Percentiles rank a stretch among this genome's conserved stretches.
Conservation (phyloP, 1,140 invertebrate genomes). For the Hylaeus anthracinus region DNA sequence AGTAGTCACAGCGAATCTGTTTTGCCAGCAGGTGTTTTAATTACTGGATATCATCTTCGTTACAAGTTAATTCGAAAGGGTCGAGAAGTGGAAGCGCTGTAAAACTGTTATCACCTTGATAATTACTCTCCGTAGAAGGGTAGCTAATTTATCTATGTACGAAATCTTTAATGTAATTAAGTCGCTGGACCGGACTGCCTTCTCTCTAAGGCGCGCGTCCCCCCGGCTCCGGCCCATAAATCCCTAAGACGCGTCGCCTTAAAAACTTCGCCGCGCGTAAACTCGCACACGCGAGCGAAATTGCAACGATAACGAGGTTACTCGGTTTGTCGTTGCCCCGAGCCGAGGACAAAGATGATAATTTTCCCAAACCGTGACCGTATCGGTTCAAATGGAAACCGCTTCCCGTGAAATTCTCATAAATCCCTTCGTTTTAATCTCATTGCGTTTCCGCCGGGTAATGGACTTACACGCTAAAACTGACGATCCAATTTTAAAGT, state of each 20-base stretch:
- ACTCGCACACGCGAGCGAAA: too few species aligned
- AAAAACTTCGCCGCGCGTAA: neutral
- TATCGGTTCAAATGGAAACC: neutral
- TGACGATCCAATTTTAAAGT: neutral
- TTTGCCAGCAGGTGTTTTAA: neutral
- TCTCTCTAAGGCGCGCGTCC: neutral
- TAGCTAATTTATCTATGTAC: conserved; percentile 30
- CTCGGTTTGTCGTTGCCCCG: neutral
- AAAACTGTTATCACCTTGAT: conserved; percentile 29
- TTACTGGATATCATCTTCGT: conserved; percentile 14
- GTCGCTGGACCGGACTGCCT: neutral
- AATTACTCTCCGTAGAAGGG: neutral
- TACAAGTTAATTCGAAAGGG: neutral
- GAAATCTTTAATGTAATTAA: conserved; percentile 21
- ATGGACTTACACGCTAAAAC: neutral
- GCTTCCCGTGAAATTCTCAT: neutral
- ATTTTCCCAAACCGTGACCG: neutral
- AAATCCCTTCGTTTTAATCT: conserved; percentile 4
- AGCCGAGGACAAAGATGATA: neutral
- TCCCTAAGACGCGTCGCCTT: neutral
- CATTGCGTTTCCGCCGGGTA: neutral
- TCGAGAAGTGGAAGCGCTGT: neutral
- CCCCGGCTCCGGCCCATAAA: neutral
- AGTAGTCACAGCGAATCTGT: neutral
- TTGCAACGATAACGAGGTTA: neutral